Base-by-base conservation (phyloP, 2,797 vertebrate species). In the Alca torda region DNA sequence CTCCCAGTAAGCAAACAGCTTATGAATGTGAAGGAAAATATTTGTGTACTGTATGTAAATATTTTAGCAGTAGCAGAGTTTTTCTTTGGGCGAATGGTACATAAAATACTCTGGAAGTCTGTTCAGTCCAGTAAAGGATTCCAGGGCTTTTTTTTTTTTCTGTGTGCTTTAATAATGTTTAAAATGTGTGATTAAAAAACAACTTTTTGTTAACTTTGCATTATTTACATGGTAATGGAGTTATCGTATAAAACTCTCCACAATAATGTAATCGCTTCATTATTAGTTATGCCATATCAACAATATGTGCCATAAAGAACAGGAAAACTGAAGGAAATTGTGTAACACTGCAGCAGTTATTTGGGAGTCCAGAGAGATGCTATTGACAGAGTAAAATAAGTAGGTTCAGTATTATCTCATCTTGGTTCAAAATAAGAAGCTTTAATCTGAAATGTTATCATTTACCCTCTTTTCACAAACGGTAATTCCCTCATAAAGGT, bases 1-100 rank as follows among this genome's bases (percentile, higher is more conserved):
- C 81, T 96, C n/a, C 43, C 69, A 80, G 77, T 96, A 68, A 97
- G 65, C 68, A 96, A 95, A 87, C 56, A 95, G 68, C 45, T 93
- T 87, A 95, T 53, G 75, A 95, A 95, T 90, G 84, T 90, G 78
- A 97, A 95, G 63, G 78, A 96, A 97, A 95, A 96, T 96, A 94
- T 96, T 95, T 95, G 73, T 95, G 35, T 74, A 56, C 75, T 85
- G 4, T 95, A 39, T 60, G 83, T 96, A 93, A 96, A 95, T 95
- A 95, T 97, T 96, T 91, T 85, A 93, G 59, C 39, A 93, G 63
- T 28, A 72, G 48, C 28, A 90, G 54, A 64, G 45, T 90, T 95
- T 92, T 96, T 77, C 64, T 83, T 43, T 4, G 30, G 26, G 10
- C 84, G 20, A 91, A 50, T 56, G 9, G 8, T 69, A 60, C 41